These are phyloP conservation scores for Oreochromis spilurus DNA, from an alignment of 2,113 vertebrate species.

Conservation along the genomic window DNA sequence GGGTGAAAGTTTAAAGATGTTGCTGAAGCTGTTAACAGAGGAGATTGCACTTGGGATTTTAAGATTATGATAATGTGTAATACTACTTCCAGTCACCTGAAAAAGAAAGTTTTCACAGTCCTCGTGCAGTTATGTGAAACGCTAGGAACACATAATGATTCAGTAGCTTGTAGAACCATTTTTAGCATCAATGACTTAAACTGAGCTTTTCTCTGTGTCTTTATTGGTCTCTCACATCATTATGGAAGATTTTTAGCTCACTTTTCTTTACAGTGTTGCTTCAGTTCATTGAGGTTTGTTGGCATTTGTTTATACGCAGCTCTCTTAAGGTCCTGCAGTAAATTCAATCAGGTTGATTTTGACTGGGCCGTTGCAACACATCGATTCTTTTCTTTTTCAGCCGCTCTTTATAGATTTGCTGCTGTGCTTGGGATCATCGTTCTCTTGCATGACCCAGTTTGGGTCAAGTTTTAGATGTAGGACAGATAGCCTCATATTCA, in stretches of 20 bases:
- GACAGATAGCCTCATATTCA: neutral
- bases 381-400: neutral
- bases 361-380: neutral
- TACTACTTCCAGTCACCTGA: neutral
- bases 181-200: neutral
- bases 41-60: neutral
- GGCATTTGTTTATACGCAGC: neutral
- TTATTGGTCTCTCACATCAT: neutral
- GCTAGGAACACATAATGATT: neutral
- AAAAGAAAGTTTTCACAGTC: neutral
- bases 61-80: neutral
- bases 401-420: neutral
- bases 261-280: neutral
- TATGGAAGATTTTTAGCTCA: neutral
- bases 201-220: neutral
- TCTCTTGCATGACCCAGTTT: neutral
- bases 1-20: constrained; percentile 2
- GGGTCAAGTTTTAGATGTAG: neutral
- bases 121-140: neutral
- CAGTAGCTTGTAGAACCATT: neutral
- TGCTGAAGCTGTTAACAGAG: neutral
- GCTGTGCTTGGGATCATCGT: neutral
- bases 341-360: neutral
- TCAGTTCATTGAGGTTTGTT: neutral
- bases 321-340: neutral